These are phyloP conservation scores for Ophion slaviceki DNA, from an alignment of 2,888 invertebrate genomes.

Conservation along the genomic window DNA sequence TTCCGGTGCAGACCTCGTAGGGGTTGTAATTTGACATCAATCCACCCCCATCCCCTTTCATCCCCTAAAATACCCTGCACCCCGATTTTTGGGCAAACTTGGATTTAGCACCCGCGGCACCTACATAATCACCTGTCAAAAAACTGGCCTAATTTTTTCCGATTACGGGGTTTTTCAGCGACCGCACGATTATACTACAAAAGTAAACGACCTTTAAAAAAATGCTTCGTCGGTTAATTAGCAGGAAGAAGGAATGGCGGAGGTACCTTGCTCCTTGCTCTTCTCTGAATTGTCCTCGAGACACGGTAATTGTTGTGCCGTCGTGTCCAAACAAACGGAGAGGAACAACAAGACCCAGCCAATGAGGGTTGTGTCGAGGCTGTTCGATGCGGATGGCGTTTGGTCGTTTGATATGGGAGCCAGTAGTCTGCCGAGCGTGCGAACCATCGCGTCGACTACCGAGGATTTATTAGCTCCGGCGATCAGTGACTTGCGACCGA, in stretches of 20 bases:
- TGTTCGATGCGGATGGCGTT: slow-evolving; percentile 71
- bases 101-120: no score
- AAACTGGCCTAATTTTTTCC: no score
- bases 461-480: slow-evolving; percentile 85
- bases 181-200: no score
- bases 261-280: slow-evolving; percentile 80
- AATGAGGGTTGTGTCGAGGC: slow-evolving; percentile 82
- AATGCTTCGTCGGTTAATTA: not conserved
- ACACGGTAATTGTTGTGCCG: slow-evolving; percentile 73
- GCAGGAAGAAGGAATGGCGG: not conserved
- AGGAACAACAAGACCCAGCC: slow-evolving; percentile 92
- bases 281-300: slow-evolving; percentile 80
- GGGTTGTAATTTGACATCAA: no score
- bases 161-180: no score
- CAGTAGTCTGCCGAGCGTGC: slow-evolving; percentile 86
- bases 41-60: no score
- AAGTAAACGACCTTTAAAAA: not conserved
- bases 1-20: no score
- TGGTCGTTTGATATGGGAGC: slow-evolving; percentile 84
- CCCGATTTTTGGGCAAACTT: no score
- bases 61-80: no score
- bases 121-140: no score
- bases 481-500: slow-evolving; percentile 90
- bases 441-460: slow-evolving; percentile 87
- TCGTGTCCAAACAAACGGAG: slow-evolving; percentile 88